These are phyloP conservation scores for Parus major DNA, from an alignment of 2,113 vertebrate genomes.

Conservation along the genomic window DNA sequence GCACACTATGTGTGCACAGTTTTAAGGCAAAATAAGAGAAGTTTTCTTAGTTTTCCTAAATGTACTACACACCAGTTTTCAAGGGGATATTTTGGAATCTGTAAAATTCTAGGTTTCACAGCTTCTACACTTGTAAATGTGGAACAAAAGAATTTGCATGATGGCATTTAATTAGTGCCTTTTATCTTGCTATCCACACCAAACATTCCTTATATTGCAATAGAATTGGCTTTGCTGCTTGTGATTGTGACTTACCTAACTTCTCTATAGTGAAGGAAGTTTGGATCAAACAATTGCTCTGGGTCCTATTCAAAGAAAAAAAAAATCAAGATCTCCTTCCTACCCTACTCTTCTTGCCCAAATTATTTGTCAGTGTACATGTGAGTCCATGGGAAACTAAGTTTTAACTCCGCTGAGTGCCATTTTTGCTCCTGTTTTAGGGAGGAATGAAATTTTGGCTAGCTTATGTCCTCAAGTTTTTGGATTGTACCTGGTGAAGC, in stretches of 20 bases:
- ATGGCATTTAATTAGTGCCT: not conserved
- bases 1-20: not conserved
- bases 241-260: not conserved
- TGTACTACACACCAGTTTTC: not conserved
- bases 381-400: not conserved
- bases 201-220: not conserved
- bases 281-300: not conserved
- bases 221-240: not conserved
- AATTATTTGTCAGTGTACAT: not conserved
- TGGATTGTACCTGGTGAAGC: conserved; percentile 93
- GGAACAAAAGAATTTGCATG: not conserved
- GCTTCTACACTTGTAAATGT: not conserved
- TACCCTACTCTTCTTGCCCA: not conserved
- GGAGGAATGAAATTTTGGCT: conserved; percentile 91
- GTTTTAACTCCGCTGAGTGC: not conserved
- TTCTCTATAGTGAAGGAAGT: not conserved
- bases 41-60: not conserved
- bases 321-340: not conserved
- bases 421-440: conserved; percentile 67
- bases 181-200: not conserved
- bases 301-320: not conserved
- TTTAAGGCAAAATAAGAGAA: not conserved
- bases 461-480: conserved; percentile 96
- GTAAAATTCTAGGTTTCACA: not conserved
- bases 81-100: not conserved